Base-by-base conservation (phyloP, 1,140 invertebrate genomes). In the Drosophila lacertosa region DNA sequence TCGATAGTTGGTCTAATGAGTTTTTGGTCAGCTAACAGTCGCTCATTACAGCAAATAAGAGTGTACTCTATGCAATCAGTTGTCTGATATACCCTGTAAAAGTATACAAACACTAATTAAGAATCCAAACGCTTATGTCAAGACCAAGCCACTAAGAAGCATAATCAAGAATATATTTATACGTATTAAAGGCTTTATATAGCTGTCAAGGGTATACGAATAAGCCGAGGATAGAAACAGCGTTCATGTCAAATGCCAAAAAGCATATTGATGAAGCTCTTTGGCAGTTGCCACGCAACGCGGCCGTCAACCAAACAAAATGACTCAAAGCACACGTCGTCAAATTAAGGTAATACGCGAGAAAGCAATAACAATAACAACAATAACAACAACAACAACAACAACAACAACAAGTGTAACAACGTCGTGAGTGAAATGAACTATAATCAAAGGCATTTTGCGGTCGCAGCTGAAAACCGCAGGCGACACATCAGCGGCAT, bases 1-100 rank as follows among this genome's bases (percentile, higher is more conserved):
- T 81, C 55, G 29, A 50, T 60, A 62, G 60, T 42, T 47, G 54
- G 37, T 44, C 63, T 72, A 84, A 80, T 84, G 81, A 84, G 67
- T 86, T 84, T 86, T 71, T 58, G 29, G 45, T 33, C 16, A 65
- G 59, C 58, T 16, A 47, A 29, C 13, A n/a, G 20, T 2, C 42
- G 5, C 20, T 35, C 2, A 35, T 47, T 29, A 48, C 22, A 16
- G 33, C 40, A 45, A 22, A 20, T 45, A 20, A 53, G 63, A 29
- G 5, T 29, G 26, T 7, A 7, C 0, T 29, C 6, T 2, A 29
- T 29, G 26, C 0, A 29, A 29, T 1, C 26, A 2, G 9, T 29
- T 29, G 9, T n/a, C n/a, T n/a, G 26, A n/a, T n/a, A 33, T 33
- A 42, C 40, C 40, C 40, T 22, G 40, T 42, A 42, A 42, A n/a